A percentile compares a stretch with the other conserved stretches of the same genome.
These are phyloP conservation scores for Oreotrochilus melanogaster DNA, from an alignment of 2,113 vertebrate genomes.

Conservation along the genomic window DNA sequence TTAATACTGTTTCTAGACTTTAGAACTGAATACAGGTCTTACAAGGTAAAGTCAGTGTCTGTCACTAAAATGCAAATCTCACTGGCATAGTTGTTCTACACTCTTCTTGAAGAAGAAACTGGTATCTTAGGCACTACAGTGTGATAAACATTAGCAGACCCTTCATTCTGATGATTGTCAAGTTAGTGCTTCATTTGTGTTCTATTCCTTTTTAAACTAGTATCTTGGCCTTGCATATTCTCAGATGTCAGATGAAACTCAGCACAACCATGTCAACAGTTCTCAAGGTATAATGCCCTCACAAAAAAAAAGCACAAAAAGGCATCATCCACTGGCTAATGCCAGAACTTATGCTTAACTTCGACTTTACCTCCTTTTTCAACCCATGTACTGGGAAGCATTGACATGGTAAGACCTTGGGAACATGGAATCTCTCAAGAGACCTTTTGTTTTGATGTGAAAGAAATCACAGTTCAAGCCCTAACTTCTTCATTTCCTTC, in stretches of 20 bases:
- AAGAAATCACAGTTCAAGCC: background rate
- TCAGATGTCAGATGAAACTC: background rate
- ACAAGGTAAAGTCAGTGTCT: background rate
- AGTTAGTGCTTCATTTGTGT: background rate
- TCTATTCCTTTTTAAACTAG: background rate
- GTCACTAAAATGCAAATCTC: background rate
- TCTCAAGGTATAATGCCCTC: background rate
- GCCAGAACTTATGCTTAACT: background rate
- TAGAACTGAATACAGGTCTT: background rate
- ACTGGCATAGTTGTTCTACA: background rate
- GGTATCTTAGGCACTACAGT: background rate
- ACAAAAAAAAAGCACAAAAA: background rate
- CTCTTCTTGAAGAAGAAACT: background rate
- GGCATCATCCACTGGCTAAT: background rate
- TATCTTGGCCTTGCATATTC: background rate
- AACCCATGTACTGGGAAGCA: background rate
- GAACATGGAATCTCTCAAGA: background rate
- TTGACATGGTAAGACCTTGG: background rate
- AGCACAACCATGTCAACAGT: accelerated
- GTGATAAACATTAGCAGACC: background rate
- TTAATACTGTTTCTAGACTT: background rate
- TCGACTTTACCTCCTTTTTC: background rate
- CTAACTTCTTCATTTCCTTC: background rate
- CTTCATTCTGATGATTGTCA: background rate
- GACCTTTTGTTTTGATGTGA: background rate